A percentile compares a stretch with the other conserved stretches of the same genome.
Conservation (phyloP, 2,888 invertebrate genomes). For the Stomorhina lunata region DNA sequence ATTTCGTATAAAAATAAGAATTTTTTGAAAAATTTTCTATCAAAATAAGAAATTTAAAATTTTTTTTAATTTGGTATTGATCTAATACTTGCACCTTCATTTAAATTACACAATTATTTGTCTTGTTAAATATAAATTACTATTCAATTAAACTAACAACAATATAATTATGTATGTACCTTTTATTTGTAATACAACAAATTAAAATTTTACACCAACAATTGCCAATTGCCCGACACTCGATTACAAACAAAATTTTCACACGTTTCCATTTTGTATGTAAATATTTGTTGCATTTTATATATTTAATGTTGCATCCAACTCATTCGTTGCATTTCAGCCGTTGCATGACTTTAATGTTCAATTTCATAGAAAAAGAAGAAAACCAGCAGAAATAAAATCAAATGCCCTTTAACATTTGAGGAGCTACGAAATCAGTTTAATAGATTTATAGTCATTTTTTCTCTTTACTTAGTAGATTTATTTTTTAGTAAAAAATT, state of each 20-base stretch:
- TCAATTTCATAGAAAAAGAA: slow-evolving; percentile 17
- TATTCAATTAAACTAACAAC: not conserved
- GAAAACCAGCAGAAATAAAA: slow-evolving; percentile 1
- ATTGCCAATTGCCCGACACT: too few relatives aligned
- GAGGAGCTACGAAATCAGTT: slow-evolving; percentile 44
- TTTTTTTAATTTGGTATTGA: too few relatives aligned
- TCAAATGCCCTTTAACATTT: slow-evolving; percentile 60
- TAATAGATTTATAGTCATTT: slow-evolving; percentile 13
- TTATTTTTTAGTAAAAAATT: slow-evolving; percentile 16
- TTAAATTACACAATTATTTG: not conserved
- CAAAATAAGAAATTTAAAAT: too few relatives aligned
- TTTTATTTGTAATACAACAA: not conserved
- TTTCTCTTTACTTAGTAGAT: not conserved
- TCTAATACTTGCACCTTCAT: too few relatives aligned
- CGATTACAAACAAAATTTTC: too few relatives aligned
- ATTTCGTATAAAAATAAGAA: too few relatives aligned
- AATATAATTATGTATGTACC: too few relatives aligned
- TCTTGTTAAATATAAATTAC: not conserved
- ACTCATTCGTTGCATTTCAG: too few relatives aligned
- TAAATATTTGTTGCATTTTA: slow-evolving; percentile 29
- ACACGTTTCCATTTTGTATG: slow-evolving; percentile 46
- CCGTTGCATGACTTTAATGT: slow-evolving; percentile 54
- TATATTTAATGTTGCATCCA: slow-evolving; percentile 40
- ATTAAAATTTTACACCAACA: not conserved
- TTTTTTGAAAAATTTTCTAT: too few relatives aligned